Evolutionary conservation across 2,888 invertebrate genomes (phyloP).

Genomic region (Dasysyrphus albostriatus): DNA sequence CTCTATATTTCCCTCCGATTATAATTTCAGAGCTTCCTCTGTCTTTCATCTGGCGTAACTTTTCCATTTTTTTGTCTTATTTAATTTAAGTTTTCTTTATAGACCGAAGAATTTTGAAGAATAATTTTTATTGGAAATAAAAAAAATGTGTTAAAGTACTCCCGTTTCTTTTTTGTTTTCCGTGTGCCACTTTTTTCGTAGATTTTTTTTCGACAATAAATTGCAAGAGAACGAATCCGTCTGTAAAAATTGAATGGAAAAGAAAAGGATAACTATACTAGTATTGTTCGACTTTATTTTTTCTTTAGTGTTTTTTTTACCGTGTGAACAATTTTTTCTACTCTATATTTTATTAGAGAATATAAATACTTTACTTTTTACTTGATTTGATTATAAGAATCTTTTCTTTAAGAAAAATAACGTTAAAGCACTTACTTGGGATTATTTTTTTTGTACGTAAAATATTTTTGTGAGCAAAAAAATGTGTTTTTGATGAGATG

Average conservation of each 20-base stretch:
- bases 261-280: conserved; percentile 55
- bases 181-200: conserved; percentile 72
- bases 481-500: conserved; percentile 48
- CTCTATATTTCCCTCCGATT: conserved; percentile 96
- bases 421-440: conserved; percentile 54
- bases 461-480: conserved; percentile 39
- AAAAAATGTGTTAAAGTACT: conserved; percentile 50
- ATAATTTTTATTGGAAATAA: conserved; percentile 42
- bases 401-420: background rate
- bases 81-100: conserved; percentile 48
- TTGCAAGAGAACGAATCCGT: conserved; percentile 61
- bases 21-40: conserved; percentile 87
- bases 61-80: conserved; percentile 80
- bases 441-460: conserved; percentile 13
- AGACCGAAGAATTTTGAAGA: conserved; percentile 66
- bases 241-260: conserved; percentile 58
- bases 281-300: conserved; percentile 42
- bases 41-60: conserved; percentile 82
- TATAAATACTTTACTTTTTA: background rate
- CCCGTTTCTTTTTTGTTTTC: conserved; percentile 74
- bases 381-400: background rate
- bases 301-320: conserved; percentile 52
- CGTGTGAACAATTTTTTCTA: conserved; percentile 52
- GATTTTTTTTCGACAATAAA: conserved; percentile 52
- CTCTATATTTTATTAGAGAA: conserved; percentile 19